Evolutionary conservation across 1,140 invertebrate species (phyloP).

Genomic region (Bombus consobrinus): DNA sequence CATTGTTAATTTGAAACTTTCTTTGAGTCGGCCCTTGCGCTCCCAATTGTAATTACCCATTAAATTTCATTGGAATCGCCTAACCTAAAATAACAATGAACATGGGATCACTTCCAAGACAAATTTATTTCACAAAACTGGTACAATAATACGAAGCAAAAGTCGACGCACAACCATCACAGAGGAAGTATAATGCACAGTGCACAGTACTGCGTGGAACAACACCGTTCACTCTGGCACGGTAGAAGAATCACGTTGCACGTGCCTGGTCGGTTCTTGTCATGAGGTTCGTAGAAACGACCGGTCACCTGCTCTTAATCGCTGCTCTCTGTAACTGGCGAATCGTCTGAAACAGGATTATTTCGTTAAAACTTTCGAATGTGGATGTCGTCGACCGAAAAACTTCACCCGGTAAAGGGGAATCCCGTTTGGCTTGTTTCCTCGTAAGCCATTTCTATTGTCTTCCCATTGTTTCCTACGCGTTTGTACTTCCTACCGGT

Average conservation of each 20-base stretch:
- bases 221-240: background rate
- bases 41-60: background rate
- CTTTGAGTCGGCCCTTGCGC: too few species aligned
- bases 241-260: conserved; percentile 1
- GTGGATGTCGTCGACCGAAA: background rate
- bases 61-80: background rate
- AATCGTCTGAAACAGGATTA: conserved; percentile 64
- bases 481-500: conserved; percentile 19
- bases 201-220: background rate
- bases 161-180: background rate
- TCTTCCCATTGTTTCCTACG: conserved; percentile 34
- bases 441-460: conserved; percentile 29
- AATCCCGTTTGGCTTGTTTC: conserved; percentile 18
- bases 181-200: background rate
- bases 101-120: background rate
- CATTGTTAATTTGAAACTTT: too few species aligned
- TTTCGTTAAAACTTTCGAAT: conserved; percentile 39
- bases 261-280: background rate
- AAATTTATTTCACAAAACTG: background rate
- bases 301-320: conserved; percentile 54
- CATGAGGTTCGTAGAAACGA: background rate
- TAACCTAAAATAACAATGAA: background rate
- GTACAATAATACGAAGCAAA: background rate
- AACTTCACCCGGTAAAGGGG: background rate
- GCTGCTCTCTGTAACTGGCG: conserved; percentile 57